A percentile compares a stretch with the other conserved stretches of the same genome.
These are phyloP conservation scores for crab-eating macaque (Macaca fascicularis) DNA, from an alignment of 2,113 vertebrate species.

Conservation along the genomic window DNA sequence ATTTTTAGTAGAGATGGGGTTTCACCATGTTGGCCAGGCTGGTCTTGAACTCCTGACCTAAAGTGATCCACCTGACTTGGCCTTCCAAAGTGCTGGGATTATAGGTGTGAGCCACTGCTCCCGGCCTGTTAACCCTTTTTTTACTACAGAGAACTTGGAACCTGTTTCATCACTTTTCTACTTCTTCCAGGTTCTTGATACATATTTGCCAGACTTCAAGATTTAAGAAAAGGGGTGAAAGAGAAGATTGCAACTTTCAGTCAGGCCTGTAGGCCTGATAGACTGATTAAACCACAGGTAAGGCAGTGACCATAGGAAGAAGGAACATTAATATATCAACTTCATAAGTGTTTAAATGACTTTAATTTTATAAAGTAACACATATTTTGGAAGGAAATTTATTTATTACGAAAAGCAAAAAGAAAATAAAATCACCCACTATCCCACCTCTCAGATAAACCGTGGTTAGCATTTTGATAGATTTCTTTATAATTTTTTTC, in stretches of 20 bases:
- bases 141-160: background rate
- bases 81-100: no score
- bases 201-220: background rate
- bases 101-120: no score
- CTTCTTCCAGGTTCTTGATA: conserved; percentile 48
- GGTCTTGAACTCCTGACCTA: no score
- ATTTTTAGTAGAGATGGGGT: no score
- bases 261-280: background rate
- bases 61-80: no score
- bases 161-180: background rate
- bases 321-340: background rate
- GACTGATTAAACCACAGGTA: conserved; percentile 16
- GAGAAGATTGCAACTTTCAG: background rate
- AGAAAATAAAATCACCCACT: background rate
- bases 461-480: conserved; percentile 18
- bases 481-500: background rate
- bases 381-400: conserved; percentile 33
- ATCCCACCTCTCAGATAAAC: background rate
- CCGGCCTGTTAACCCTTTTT: background rate
- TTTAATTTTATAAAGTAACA: conserved; percentile 43
- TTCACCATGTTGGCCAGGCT: no score
- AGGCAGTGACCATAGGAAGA: background rate
- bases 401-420: conserved; percentile 24
- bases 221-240: conserved; percentile 33
- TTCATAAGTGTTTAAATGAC: conserved; percentile 7